Base-by-base conservation (phyloP, 2,113 vertebrate genomes). In the Poecilia latipinna region DNA sequence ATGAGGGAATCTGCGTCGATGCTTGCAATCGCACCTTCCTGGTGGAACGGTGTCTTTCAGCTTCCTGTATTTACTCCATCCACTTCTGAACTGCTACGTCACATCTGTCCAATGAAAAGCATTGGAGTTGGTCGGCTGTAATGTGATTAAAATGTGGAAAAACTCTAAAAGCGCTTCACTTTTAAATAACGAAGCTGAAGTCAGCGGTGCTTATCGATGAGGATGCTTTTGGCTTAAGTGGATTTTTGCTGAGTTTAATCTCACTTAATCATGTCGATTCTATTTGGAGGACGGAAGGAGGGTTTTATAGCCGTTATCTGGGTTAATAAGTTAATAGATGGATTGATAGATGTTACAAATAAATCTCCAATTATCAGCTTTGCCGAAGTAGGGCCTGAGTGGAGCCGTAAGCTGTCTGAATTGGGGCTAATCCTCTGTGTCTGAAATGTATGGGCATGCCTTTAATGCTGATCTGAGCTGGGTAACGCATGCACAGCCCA, bases 321-420 rank as follows among this genome's bases (percentile, higher is more conserved):
- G 84, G 88, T 91, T 91, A 91, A 93, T 89, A 89, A 92, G 84
- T 89, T 90, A 93, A 92, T 91, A 91, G 90, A 92, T 87, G 84
- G 91, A 90, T 88, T 90, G 89, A 93, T 92, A 91, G 83, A 92
- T 87, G 74, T 77, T 75, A 37, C 74, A 75, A 83, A 88, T 88
- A 93, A 93, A 93, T 92, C 92, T 91, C 88, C 89, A 93, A 93
- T 93, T 92, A 93, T 90, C 86, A 90, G 92, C 91, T 93, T 90
- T 88, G 82, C 64, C 8, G 5, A 66, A 39, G 77, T 37, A 75
- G 84, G 71, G 82, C 26, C 61, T 76, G 82, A 85, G 83, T 74
- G 76, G 33, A 81, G 83, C 81, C 61, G 5, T 91, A 92, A 92
- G 82, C 92, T 83, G 80, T 63, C 54, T 74, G 37, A 92, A 85